A percentile compares a stretch with the other conserved stretches of the same genome.
Evolutionary conservation across 2,113 vertebrate genomes (phyloP).

Genomic region (Bufo bufo): DNA sequence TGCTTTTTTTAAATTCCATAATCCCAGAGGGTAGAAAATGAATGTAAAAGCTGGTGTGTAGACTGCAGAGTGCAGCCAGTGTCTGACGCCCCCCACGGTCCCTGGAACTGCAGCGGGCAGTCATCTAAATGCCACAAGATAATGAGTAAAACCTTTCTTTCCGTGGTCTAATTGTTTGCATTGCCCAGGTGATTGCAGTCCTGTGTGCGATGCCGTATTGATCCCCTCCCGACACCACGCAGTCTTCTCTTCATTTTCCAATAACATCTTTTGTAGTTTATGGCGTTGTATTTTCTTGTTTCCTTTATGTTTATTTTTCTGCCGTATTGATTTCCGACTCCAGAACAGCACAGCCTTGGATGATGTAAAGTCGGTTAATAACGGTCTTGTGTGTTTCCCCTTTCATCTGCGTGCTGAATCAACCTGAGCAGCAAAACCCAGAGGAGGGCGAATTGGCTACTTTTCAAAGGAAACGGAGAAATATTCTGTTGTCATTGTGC

Average conservation of each 20-base stretch:
- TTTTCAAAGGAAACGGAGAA: constrained; percentile 61
- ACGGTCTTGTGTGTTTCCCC: constrained; percentile 59
- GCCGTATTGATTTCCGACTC: constrained; percentile 31
- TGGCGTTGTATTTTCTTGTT: constrained; percentile 38
- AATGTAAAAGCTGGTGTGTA: neutral
- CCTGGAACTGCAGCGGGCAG: neutral
- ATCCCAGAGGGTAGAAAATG: constrained; percentile 1
- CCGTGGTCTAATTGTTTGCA: constrained; percentile 27
- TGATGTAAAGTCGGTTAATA: constrained; percentile 46
- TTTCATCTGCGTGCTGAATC: constrained; percentile 72
- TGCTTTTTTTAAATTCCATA: neutral
- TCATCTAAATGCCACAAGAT: constrained; percentile 34
- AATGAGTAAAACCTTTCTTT: constrained; percentile 46
- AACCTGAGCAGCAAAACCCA: constrained; percentile 68
- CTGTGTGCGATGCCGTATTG: constrained; percentile 32
- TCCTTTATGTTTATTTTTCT: constrained; percentile 37
- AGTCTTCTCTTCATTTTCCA: constrained; percentile 41
- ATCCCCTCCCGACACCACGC: constrained; percentile 3
- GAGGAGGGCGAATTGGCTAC: constrained; percentile 63
- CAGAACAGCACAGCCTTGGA: neutral
- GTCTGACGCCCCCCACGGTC: neutral
- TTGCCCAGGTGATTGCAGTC: constrained; percentile 33
- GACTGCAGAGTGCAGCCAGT: neutral
- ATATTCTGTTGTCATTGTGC: constrained; percentile 18
- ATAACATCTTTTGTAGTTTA: constrained; percentile 49